These are phyloP conservation scores for Palythoa grandiflora DNA, from an alignment of 92 coral and sea anemone genomes.

Conservation along the genomic window DNA sequence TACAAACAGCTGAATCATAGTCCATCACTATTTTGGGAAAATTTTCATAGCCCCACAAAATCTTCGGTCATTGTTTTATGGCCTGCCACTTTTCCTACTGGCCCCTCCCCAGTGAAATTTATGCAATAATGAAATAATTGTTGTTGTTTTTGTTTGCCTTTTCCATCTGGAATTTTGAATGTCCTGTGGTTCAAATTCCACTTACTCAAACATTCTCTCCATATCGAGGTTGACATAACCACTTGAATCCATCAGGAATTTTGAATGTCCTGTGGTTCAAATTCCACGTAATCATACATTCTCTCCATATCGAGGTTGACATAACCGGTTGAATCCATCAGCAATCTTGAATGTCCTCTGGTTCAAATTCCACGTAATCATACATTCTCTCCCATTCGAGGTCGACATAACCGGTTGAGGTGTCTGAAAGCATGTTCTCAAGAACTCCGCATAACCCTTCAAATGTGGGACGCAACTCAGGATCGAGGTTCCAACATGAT, in stretches of 20 bases:
- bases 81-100: no score
- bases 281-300: constrained; percentile 34
- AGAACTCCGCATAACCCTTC: not conserved
- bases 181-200: constrained; percentile 20
- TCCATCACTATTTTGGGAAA: no score
- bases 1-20: no score
- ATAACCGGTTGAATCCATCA: not conserved
- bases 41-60: no score
- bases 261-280: constrained; percentile 1
- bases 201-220: constrained; percentile 30
- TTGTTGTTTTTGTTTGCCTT: not conserved
- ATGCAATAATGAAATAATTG: not conserved
- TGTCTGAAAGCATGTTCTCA: constrained; percentile 13
- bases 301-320: constrained; percentile 29
- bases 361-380: constrained; percentile 31
- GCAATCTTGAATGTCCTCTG: not conserved
- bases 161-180: not conserved
- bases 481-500: constrained; percentile 33
- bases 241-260: not conserved
- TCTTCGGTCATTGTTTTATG: no score
- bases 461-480: constrained; percentile 33
- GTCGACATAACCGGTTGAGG: constrained; percentile 7
- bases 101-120: no score
- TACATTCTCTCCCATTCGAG: constrained; percentile 28
- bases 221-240: constrained; percentile 28